Evolutionary conservation across 2,797 vertebrate genomes (phyloP).

Genomic region (Tiaroga cobitis): DNA sequence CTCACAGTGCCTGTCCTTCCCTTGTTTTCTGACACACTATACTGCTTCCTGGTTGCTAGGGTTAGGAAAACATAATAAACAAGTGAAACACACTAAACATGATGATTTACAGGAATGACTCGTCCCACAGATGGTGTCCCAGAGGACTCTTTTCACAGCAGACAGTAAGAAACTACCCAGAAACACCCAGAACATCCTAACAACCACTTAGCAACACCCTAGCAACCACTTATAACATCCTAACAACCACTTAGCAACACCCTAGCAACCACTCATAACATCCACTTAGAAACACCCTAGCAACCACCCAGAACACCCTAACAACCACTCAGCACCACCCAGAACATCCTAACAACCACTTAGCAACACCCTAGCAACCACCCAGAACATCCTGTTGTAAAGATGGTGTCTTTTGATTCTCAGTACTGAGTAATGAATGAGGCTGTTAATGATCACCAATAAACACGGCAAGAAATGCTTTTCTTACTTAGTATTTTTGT

Average conservation of each 20-base stretch:
- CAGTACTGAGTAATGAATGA: background rate
- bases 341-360: background rate
- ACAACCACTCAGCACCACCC: no score
- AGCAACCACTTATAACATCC: background rate
- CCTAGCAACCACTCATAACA: background rate
- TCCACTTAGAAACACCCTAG: background rate
- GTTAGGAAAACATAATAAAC: background rate
- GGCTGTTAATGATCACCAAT: constrained; percentile 47
- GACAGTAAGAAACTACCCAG: background rate
- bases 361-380: no score
- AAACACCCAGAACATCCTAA: background rate
- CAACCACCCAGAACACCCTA: background rate
- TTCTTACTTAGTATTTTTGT: no score
- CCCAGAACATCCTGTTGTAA: background rate
- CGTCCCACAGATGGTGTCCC: background rate
- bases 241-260: background rate
- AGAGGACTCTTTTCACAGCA: background rate
- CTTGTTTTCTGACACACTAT: no score
- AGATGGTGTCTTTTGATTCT: background rate
- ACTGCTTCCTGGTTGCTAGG: background rate
- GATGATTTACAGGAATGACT: background rate
- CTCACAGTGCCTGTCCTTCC: no score
- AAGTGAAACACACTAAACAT: background rate
- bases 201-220: background rate
- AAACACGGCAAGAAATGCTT: no score